Base-by-base conservation (phyloP, 2,113 vertebrate genomes). In the Trogon melanurus region DNA sequence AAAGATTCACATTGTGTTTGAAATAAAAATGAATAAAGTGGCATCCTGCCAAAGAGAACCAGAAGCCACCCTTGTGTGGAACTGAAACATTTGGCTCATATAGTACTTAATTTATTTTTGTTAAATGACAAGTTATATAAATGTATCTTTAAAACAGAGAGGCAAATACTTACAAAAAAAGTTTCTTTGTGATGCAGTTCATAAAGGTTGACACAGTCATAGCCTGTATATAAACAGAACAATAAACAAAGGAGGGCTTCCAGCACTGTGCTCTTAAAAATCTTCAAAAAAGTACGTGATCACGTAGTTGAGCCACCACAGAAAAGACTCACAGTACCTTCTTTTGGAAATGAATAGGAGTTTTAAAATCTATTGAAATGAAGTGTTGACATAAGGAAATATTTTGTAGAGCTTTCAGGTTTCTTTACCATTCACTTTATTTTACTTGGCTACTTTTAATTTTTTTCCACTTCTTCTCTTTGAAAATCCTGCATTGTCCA, bases 81-180 rank as follows among this genome's bases (percentile, higher is more conserved):
- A 97, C 90, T 79, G 85, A 97, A 98, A 97, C 94, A 97, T 97
- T 98, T 98, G 97, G 93, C 95, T 98, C 88, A 92, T 95, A 92
- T 92, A 97, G 89, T 97, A 97, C 96, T 98, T 97, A 97, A 97
- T 97, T 98, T 97, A 97, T 98, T 98, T 98, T 97, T 32, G 16
- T 86, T 92, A 97, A 98, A 97, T 97, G 97, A 97, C 97, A 97
- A 89, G 81, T 97, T 97, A 92, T 93, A 97, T 96, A 98, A 98
- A 97, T 95, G 93, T 96, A 93, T 96, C 88, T 96, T 98, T 97
- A 97, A 97, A 98, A 96, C n/a, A 94, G 96, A 97, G 94, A 67
- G 50, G 66, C 30, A 97, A 95, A 88, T 82, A 32, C 34, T 91
- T 83, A 71, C 45, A 8, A 65, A 91, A 96, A 93, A 94, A 80